Conservation (phyloP, 2,797 vertebrate species). For the Myotis vivesi region DNA sequence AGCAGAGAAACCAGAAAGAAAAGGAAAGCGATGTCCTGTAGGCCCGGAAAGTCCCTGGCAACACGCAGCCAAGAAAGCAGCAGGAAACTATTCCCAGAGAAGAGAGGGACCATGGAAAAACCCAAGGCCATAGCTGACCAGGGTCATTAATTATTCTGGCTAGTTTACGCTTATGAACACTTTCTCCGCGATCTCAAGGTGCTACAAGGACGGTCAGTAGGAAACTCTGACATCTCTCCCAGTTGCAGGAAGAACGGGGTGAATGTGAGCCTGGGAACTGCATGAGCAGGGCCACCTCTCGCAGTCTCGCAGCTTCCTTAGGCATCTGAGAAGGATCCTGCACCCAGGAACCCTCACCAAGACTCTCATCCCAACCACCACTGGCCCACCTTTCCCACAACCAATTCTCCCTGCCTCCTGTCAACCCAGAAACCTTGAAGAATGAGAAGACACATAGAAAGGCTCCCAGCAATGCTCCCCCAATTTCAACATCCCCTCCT, state of each 20-base stretch:
- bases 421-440: neutral
- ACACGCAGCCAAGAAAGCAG: slow-evolving; percentile 59
- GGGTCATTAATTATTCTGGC: slow-evolving; percentile 56
- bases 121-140: slow-evolving; percentile 62
- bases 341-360: neutral
- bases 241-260: neutral
- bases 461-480: neutral
- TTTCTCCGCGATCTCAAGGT: slow-evolving; percentile 63
- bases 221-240: neutral
- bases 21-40: slow-evolving; percentile 41
- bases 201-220: neutral
- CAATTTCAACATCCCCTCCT: neutral
- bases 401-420: neutral
- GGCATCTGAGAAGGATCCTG: neutral
- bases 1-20: slow-evolving; percentile 43
- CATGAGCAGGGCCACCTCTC: neutral
- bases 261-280: neutral
- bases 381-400: neutral
- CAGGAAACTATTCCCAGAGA: slow-evolving; percentile 66
- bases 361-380: neutral
- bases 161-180: neutral
- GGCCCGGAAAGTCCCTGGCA: slow-evolving; percentile 76
- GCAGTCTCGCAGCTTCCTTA: neutral
- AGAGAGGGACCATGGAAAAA: slow-evolving; percentile 69
- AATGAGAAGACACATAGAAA: neutral